Conservation (phyloP, 2,888 invertebrate genomes). For the Lordiphosa andalusiaca region DNA sequence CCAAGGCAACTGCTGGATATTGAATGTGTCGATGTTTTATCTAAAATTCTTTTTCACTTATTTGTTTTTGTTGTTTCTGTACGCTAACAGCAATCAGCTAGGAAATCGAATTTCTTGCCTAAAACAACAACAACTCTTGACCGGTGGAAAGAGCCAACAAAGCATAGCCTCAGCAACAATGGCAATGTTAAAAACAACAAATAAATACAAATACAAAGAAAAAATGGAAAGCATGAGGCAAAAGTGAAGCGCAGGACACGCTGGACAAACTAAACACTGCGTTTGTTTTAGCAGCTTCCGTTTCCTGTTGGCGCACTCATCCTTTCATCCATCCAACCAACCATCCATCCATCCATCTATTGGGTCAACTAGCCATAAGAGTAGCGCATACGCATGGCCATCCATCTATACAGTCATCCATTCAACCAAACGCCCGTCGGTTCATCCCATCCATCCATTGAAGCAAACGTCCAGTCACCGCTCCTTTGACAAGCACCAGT, state of each 20-base stretch:
- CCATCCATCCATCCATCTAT: conserved; percentile 14
- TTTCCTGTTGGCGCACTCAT: conserved; percentile 52
- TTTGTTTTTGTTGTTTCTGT: conserved; percentile 25
- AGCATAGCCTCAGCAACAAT: conserved; percentile 47
- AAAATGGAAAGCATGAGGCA: conserved; percentile 13
- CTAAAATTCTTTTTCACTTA: neutral
- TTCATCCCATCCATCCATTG: conserved; percentile 40
- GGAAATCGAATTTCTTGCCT: conserved; percentile 73
- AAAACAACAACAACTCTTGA: conserved; percentile 52
- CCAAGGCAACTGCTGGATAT: neutral
- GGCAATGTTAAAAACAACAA: conserved; percentile 44
- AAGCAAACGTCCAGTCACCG: conserved; percentile 51
- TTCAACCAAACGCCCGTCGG: conserved; percentile 21
- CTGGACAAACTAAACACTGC: conserved; percentile 64
- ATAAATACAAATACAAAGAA: conserved; percentile 58
- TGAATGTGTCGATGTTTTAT: conserved; percentile 1
- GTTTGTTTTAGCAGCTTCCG: conserved; percentile 74
- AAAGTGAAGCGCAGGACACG: conserved; percentile 30
- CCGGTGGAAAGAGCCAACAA: conserved; percentile 33
- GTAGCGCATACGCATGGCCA: conserved; percentile 45
- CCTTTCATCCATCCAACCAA: conserved; percentile 10
- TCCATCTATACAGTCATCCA: conserved; percentile 39
- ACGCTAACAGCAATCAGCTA: conserved; percentile 70
- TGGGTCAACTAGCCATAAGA: conserved; percentile 5
- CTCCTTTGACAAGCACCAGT: conserved; percentile 62